A percentile compares a stretch with the other conserved stretches of the same genome.
Evolutionary conservation across 2,888 invertebrate genomes (phyloP).

Genomic region (Yponomeuta malinellus): DNA sequence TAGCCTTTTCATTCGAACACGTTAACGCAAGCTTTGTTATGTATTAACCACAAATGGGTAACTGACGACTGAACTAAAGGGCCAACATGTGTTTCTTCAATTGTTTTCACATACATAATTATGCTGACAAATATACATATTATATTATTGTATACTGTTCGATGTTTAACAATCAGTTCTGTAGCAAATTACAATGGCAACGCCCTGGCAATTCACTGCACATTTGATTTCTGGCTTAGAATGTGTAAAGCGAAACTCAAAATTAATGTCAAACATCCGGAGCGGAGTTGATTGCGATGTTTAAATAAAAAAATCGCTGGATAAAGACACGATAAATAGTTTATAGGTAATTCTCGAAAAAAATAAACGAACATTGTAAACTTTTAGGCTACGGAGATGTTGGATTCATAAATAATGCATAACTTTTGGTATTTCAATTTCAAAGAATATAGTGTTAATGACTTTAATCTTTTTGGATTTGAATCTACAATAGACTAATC

Average conservation of each 20-base stretch:
- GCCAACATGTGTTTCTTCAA: constrained; percentile 60
- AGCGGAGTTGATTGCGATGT: constrained; percentile 15
- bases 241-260: constrained; percentile 25
- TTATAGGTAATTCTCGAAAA: constrained; percentile 67
- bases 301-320: constrained; percentile 43
- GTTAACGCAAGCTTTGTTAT: constrained; percentile 66
- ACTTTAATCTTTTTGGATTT: constrained; percentile 74
- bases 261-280: constrained; percentile 1
- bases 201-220: constrained; percentile 66
- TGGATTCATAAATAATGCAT: constrained; percentile 53
- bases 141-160: constrained; percentile 17
- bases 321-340: constrained; percentile 59
- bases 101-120: constrained; percentile 35
- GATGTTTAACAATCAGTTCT: not conserved
- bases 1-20: constrained; percentile 59
- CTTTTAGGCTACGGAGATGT: constrained; percentile 70
- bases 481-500: constrained; percentile 73
- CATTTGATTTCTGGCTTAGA: constrained; percentile 42
- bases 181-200: constrained; percentile 34
- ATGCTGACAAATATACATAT: constrained; percentile 8
- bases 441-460: constrained; percentile 61
- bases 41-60: constrained; percentile 39
- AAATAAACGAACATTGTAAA: constrained; percentile 56
- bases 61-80: constrained; percentile 70
- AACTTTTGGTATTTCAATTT: constrained; percentile 59